A percentile compares a stretch with the other conserved stretches of the same genome.
These are phyloP conservation scores for Podarcis raffonei DNA, from an alignment of 2,113 vertebrate genomes.

Conservation along the genomic window DNA sequence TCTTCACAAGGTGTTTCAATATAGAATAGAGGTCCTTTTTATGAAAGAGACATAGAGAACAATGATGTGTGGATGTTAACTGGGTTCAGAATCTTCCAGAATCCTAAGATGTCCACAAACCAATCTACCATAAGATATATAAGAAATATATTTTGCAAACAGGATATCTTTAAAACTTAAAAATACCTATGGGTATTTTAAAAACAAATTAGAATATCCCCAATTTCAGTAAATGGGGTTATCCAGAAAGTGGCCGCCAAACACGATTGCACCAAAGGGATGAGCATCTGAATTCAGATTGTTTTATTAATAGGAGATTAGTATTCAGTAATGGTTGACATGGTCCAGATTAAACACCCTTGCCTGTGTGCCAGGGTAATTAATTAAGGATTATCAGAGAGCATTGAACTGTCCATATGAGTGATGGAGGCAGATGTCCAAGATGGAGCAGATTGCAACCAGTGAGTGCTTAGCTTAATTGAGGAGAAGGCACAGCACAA, in stretches of 20 bases:
- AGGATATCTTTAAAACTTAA: too few relatives aligned
- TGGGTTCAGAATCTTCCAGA: slow-evolving; percentile 2
- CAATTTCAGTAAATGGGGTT: slow-evolving; percentile 15
- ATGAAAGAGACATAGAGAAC: neutral
- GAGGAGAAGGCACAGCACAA: neutral
- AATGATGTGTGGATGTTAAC: neutral
- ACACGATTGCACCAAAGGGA: neutral
- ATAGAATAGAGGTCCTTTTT: neutral
- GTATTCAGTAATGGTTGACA: slow-evolving; percentile 23
- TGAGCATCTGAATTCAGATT: neutral
- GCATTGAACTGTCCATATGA: neutral
- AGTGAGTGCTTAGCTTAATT: rapidly evolving
- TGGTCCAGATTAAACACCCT: neutral
- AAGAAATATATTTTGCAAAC: neutral
- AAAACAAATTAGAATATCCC: neutral
- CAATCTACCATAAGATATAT: neutral
- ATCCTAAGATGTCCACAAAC: neutral
- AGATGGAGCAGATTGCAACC: neutral
- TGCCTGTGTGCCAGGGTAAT: slow-evolving; percentile 10
- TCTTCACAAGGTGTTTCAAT: neutral
- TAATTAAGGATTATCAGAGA: slow-evolving; percentile 18
- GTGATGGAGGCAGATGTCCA: neutral
- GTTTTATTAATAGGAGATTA: neutral
- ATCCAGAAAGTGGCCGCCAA: neutral
- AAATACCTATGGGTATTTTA: neutral